Percentiles rank a stretch among this genome's conserved stretches.
These are phyloP conservation scores for Paraescarpia echinospica DNA, from an alignment of 1,140 invertebrate species.

Conservation along the genomic window DNA sequence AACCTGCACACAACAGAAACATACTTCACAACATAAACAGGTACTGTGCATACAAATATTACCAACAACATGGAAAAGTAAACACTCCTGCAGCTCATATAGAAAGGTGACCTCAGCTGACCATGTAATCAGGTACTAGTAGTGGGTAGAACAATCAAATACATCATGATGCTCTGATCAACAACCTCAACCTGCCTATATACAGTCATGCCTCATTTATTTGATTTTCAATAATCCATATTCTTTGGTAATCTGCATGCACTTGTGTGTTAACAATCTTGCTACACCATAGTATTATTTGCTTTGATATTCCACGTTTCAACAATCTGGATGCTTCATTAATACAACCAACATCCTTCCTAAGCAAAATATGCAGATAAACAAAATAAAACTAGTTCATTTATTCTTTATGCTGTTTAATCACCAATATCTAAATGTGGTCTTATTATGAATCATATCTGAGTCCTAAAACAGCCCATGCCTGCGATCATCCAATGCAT, in stretches of 20 bases:
- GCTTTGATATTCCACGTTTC: too few species aligned
- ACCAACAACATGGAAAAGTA: background rate
- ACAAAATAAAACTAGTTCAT: background rate
- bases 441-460: background rate
- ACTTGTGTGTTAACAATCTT: too few species aligned
- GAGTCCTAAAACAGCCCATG: too few species aligned
- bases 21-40: constrained; percentile 79
- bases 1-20: constrained; percentile 78
- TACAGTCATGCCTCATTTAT: too few species aligned
- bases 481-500: too few species aligned
- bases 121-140: too few species aligned
- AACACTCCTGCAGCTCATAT: background rate
- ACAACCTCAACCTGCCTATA: background rate
- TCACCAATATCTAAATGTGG: background rate
- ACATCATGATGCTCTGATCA: background rate
- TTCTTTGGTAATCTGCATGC: too few species aligned
- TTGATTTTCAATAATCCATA: too few species aligned
- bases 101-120: too few species aligned
- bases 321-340: background rate
- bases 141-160: too few species aligned
- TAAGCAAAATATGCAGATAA: background rate
- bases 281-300: too few species aligned
- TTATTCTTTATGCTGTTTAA: background rate
- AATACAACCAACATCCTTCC: background rate
- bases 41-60: constrained; percentile 70